Evolutionary conservation across 2,888 invertebrate genomes (phyloP).

Genomic region (Prionchulus punctatus): DNA sequence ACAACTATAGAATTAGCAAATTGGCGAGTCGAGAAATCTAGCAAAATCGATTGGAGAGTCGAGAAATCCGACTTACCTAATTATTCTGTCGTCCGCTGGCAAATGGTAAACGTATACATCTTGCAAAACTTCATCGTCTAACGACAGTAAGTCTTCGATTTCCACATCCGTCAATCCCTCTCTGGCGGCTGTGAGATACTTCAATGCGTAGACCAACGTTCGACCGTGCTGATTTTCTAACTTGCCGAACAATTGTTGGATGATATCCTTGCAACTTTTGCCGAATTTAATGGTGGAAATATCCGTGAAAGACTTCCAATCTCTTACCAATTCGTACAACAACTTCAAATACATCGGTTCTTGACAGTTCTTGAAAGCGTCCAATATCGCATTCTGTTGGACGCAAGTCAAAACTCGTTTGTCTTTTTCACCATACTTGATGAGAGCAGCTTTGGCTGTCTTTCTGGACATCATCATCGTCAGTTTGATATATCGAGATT

Average conservation of each 20-base stretch:
- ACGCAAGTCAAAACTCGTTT: not conserved
- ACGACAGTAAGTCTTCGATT: conserved; percentile 11
- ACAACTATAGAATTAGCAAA: too few species aligned
- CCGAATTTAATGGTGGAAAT: not conserved
- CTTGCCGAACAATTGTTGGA: not conserved
- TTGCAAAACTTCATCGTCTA: conserved; percentile 11
- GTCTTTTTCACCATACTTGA: too few species aligned
- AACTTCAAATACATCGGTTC: conserved; percentile 26
- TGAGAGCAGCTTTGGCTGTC: too few species aligned
- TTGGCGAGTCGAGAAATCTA: too few species aligned
- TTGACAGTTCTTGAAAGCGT: conserved; percentile 16
- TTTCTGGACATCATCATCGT: too few species aligned
- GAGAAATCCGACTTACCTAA: too few species aligned
- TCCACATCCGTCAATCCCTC: conserved; percentile 11
- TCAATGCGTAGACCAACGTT: not conserved
- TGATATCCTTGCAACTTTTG: conserved; percentile 3
- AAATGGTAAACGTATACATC: conserved; percentile 12
- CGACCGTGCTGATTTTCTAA: conserved; percentile 1
- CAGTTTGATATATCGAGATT: too few species aligned
- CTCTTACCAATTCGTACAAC: conserved; percentile 19
- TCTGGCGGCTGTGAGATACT: conserved; percentile 7
- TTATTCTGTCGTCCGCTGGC: conserved; percentile 5
- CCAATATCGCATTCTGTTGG: conserved; percentile 17
- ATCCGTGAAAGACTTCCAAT: conserved; percentile 24
- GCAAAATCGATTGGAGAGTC: too few species aligned